phyloP scores from a whole-genome alignment of 2,888 invertebrate species.

The Anoncus sp. region DNA sequence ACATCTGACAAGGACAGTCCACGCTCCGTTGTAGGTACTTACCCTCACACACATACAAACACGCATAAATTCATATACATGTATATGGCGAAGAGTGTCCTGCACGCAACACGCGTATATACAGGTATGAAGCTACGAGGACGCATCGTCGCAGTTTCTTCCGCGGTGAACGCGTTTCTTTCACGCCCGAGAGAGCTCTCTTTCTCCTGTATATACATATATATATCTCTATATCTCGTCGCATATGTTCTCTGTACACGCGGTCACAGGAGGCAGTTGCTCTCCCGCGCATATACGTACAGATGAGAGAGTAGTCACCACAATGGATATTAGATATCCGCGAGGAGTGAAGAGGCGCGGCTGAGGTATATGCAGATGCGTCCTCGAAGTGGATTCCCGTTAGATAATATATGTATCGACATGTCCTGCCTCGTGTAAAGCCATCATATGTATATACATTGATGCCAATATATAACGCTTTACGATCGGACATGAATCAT shows the following conservation, averaged over 20 bases:
- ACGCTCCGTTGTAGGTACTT: slow-evolving; percentile 17
- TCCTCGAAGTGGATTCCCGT: slow-evolving; percentile 60
- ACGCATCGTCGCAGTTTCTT: slow-evolving; percentile 45
- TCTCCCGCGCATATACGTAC: slow-evolving; percentile 1
- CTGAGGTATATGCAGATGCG: slow-evolving; percentile 57
- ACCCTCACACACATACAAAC: background rate
- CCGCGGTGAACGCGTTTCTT: slow-evolving; percentile 62
- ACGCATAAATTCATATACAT: background rate
- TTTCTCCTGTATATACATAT: slow-evolving; percentile 25
- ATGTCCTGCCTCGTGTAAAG: slow-evolving; percentile 23
- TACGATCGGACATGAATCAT: slow-evolving; percentile 35
- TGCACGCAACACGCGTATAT: slow-evolving; percentile 2
- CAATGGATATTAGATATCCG: slow-evolving; percentile 61
- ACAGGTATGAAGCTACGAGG: background rate
- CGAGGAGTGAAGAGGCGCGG: slow-evolving; percentile 28
- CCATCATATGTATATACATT: slow-evolving; percentile 23
- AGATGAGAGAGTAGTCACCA: slow-evolving; percentile 43
- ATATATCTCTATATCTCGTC: too few relatives aligned
- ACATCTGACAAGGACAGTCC: slow-evolving; percentile 31
- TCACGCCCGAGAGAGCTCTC: slow-evolving; percentile 60
- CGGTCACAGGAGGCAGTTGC: slow-evolving; percentile 43
- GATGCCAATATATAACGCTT: slow-evolving; percentile 27
- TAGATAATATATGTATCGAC: slow-evolving; percentile 60
- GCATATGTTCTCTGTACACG: background rate
- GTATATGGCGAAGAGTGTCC: slow-evolving; percentile 4